Evolutionary conservation across 2,888 invertebrate genomes (phyloP), one percentile per base, ranked within the genome.

Genomic region (Drosophila dives): DNA sequence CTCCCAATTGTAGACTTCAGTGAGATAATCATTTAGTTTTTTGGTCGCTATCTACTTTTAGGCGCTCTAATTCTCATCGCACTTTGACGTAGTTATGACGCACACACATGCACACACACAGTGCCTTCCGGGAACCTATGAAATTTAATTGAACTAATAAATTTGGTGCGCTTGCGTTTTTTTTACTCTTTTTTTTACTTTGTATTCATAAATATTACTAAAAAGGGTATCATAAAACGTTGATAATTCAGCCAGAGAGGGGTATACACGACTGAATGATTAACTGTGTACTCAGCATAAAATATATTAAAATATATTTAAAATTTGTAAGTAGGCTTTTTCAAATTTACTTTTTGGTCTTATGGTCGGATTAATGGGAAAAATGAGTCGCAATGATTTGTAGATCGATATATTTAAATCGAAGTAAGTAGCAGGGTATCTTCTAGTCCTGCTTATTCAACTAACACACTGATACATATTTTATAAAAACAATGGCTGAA

Each of bases 91-190:
- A 42, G 66, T 26, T 67, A 63, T 77, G 82, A 81, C 80, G 78
- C 71, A 67, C 69, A 59, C 49, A 69, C 40, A 62, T 23, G 36
- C 42, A 48, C 42, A 48, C 55, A 58, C 32, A 68, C 50, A 79
- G 49, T 69, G 20, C 55, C 40, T 63, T 58, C 59, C 68, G 68
- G 53, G 63, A 89, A 86, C 73, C 83, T 88, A 81, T 81, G 81
- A 86, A 86, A 76, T 86, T 90, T 90, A 90, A 86, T 86, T 86
- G 83, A 75, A 73, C 75, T 81, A 81, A 90, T 86, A 86, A 90
- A 88, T 90, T 77, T 69, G 69, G 69, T 71, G 56, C 50, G 72
- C 64, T 54, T 54, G 54, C 60, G 51, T 54, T 62, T 69, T 59
- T 73, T 61, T 67, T 45, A 23, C 63, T 56, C 45, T 60, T 72